Evolutionary conservation across 2,888 invertebrate species (phyloP).

Genomic region (Nomada lathburiana): DNA sequence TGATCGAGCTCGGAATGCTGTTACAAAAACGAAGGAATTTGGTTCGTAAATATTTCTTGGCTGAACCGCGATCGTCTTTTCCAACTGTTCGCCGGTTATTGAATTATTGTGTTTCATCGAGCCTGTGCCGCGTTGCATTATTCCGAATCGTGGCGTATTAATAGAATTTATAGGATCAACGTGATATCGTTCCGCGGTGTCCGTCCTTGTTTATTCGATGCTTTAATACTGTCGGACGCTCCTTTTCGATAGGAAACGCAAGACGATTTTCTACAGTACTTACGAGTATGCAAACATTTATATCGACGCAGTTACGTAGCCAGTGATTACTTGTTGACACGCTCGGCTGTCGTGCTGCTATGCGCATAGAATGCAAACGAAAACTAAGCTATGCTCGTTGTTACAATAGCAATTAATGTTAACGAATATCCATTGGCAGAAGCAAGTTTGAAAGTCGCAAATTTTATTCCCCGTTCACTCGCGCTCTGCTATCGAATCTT

Average conservation of each 20-base stretch:
- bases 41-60: not conserved
- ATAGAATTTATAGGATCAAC: not conserved
- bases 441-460: no score
- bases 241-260: not conserved
- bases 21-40: slow-evolving; percentile 28
- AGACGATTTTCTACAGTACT: not conserved
- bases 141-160: not conserved
- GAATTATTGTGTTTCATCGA: not conserved
- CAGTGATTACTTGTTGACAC: not conserved
- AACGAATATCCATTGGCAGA: not conserved
- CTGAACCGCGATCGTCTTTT: not conserved
- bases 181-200: not conserved
- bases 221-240: not conserved
- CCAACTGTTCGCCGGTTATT: not conserved
- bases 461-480: no score
- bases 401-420: not conserved
- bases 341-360: not conserved
- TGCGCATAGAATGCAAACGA: not conserved
- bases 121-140: not conserved
- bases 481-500: no score
- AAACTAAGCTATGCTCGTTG: not conserved
- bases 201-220: not conserved
- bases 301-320: not conserved
- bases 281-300: slow-evolving; percentile 6
- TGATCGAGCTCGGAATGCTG: slow-evolving; percentile 1